Conservation (phyloP, 2,888 invertebrate genomes). For the Hypomecis atomaria region DNA sequence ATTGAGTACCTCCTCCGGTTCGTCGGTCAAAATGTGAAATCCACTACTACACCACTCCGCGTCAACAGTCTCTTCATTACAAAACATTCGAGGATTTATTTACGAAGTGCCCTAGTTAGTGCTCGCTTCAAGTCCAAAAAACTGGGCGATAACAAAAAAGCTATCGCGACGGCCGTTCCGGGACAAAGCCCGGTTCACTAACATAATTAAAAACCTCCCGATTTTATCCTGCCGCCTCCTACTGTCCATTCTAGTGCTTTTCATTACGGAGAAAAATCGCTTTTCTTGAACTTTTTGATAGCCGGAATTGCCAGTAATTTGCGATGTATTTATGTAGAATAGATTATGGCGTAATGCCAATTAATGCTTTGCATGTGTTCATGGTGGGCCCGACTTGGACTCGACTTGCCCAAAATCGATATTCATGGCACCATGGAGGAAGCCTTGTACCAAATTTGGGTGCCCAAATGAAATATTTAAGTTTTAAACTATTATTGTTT, state of each 20-base stretch:
- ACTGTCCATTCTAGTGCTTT: conserved; percentile 54
- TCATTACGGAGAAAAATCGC: conserved; percentile 57
- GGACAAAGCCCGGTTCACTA: conserved; percentile 60
- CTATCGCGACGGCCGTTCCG: conserved; percentile 50
- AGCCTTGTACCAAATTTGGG: no score
- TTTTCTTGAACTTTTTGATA: conserved; percentile 34
- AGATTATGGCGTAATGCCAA: no score
- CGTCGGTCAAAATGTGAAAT: conserved; percentile 29
- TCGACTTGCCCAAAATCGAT: no score
- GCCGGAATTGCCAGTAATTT: conserved; percentile 7
- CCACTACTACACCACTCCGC: conserved; percentile 40
- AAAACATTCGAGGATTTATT: conserved; percentile 49
- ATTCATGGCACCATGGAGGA: no score
- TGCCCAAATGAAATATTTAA: no score
- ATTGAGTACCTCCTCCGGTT: no score
- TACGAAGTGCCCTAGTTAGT: conserved; percentile 55
- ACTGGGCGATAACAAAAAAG: conserved; percentile 60
- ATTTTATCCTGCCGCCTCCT: conserved; percentile 52
- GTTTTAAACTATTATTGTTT: no score
- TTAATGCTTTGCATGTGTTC: no score
- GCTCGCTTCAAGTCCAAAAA: conserved; percentile 54
- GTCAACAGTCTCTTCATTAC: conserved; percentile 40
- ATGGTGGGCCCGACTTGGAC: no score
- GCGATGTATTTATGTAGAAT: not conserved
- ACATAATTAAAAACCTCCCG: conserved; percentile 63